Conservation (phyloP, 2,888 invertebrate genomes). For the Dynastes hyllus region DNA sequence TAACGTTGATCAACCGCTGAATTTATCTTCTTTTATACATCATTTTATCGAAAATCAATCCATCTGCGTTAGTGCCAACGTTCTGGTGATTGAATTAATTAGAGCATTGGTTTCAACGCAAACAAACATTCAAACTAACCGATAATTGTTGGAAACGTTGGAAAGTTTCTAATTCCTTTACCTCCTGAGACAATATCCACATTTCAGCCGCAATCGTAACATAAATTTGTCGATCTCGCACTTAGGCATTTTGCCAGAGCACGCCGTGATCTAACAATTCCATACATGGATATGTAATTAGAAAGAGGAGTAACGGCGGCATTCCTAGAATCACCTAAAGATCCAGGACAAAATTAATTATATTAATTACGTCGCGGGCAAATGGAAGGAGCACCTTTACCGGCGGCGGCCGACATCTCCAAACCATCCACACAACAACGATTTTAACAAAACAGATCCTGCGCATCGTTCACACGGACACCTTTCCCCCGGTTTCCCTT, state of each 20-base stretch:
- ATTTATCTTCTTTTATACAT: too few relatives aligned
- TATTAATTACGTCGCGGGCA: slow-evolving; percentile 11
- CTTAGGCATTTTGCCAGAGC: slow-evolving; percentile 2
- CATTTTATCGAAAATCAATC: too few relatives aligned
- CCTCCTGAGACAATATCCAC: slow-evolving; percentile 22
- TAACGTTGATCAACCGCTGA: too few relatives aligned
- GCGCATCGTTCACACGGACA: slow-evolving; percentile 32
- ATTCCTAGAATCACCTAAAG: background rate
- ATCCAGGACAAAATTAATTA: slow-evolving; percentile 6
- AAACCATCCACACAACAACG: slow-evolving; percentile 29
- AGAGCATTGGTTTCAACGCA: too few relatives aligned
- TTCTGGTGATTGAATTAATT: too few relatives aligned
- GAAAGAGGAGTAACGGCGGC: slow-evolving; percentile 17
- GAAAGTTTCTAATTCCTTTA: background rate
- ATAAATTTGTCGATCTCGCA: slow-evolving; percentile 28
- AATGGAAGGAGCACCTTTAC: slow-evolving; percentile 21
- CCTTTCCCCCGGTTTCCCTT: too few relatives aligned
- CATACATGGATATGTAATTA: slow-evolving; percentile 38
- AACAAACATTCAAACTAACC: too few relatives aligned
- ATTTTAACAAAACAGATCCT: slow-evolving; percentile 43
- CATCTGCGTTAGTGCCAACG: too few relatives aligned
- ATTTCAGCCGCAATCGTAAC: slow-evolving; percentile 25
- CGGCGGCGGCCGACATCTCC: slow-evolving; percentile 17
- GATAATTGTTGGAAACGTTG: too few relatives aligned
- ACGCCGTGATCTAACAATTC: slow-evolving; percentile 7